Evolutionary conservation across 2,888 invertebrate genomes (phyloP).

Genomic region (Furcula furcula): DNA sequence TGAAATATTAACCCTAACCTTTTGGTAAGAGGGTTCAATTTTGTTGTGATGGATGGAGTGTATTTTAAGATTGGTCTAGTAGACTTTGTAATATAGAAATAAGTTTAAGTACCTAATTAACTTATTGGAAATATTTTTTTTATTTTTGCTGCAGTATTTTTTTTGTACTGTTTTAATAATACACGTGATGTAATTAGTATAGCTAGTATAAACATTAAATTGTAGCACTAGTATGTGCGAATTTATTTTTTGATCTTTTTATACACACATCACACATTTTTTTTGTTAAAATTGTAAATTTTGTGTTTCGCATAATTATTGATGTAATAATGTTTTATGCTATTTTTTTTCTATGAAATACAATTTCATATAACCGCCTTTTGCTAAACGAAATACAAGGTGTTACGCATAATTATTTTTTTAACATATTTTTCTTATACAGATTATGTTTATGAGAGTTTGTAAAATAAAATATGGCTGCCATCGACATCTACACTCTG

Average conservation of each 20-base stretch:
- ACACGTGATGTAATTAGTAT: background rate
- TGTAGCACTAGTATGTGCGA: too few species aligned
- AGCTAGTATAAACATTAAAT: background rate
- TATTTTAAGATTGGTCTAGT: slow-evolving; percentile 22
- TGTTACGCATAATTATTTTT: too few species aligned
- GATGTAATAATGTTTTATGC: background rate
- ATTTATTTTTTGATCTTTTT: slow-evolving; percentile 2
- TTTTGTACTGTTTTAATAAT: background rate
- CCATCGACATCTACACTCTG: too few species aligned
- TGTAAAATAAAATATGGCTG: too few species aligned
- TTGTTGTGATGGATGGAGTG: slow-evolving; percentile 14
- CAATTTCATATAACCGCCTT: too few species aligned
- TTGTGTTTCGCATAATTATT: background rate
- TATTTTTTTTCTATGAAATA: too few species aligned
- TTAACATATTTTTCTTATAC: too few species aligned
- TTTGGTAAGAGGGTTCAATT: background rate
- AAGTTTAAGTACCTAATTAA: slow-evolving; percentile 29
- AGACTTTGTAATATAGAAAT: slow-evolving; percentile 13
- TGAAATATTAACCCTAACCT: background rate
- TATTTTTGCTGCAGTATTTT: slow-evolving; percentile 11
- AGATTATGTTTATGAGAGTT: too few species aligned
- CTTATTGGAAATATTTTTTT: slow-evolving; percentile 21
- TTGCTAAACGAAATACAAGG: too few species aligned
- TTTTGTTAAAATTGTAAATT: background rate
- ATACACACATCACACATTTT: slow-evolving; percentile 2